Conservation (phyloP, 2,888 invertebrate genomes). For the Cremastinae sp. region DNA sequence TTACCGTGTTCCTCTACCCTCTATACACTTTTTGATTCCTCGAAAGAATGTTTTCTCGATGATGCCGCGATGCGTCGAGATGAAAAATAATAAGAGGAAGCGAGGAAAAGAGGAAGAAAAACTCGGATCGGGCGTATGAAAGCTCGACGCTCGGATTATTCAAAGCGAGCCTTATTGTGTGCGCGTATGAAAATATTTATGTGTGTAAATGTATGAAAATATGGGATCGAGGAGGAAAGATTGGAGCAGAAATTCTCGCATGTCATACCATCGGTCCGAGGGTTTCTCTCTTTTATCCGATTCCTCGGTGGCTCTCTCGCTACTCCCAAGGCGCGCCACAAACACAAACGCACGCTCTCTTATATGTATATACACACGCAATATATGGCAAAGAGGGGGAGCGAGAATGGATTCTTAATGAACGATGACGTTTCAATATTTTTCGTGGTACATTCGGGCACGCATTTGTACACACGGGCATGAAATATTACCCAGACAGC, state of each 20-base stretch:
- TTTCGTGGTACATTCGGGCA: constrained; percentile 23
- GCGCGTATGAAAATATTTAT: not conserved
- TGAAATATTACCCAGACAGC: not conserved
- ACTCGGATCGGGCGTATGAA: constrained; percentile 20
- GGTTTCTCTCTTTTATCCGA: constrained; percentile 34
- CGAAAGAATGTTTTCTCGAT: too few relatives aligned
- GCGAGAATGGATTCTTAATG: constrained; percentile 65
- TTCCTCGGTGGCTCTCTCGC: constrained; percentile 9
- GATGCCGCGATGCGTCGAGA: not conserved
- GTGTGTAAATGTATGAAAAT: not conserved
- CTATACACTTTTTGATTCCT: not conserved
- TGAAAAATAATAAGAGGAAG: constrained; percentile 2
- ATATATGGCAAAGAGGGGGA: not conserved
- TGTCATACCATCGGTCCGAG: constrained; percentile 55
- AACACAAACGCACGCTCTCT: not conserved
- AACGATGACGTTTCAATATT: constrained; percentile 65
- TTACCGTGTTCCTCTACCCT: not conserved
- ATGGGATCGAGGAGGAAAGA: constrained; percentile 6
- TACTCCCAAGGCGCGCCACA: constrained; percentile 2
- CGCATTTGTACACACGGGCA: not conserved
- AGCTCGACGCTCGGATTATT: constrained; percentile 35
- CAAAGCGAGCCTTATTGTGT: not conserved
- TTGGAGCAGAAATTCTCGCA: constrained; percentile 55
- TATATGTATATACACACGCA: too few relatives aligned
- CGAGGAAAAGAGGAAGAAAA: not conserved